A percentile compares a stretch with the other conserved stretches of the same genome.
Evolutionary conservation across 2,888 invertebrate genomes (phyloP).

Genomic region (Tanypteryx hageni): DNA sequence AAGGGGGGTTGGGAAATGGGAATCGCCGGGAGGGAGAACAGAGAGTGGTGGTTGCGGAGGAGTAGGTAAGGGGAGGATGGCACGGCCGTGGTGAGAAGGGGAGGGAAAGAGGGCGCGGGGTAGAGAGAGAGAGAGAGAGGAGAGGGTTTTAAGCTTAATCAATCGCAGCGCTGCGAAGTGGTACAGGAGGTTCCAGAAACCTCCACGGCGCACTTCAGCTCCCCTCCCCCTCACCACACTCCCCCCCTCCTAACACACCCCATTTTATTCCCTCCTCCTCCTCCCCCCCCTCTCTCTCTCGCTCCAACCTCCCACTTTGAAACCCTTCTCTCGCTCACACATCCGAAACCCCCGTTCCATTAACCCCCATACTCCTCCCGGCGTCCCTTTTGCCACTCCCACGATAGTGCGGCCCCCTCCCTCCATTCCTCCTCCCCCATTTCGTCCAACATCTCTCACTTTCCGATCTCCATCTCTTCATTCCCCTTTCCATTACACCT

Average conservation of each 20-base stretch:
- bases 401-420: background rate
- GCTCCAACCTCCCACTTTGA: background rate
- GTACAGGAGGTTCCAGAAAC: slow-evolving; percentile 64
- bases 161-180: slow-evolving; percentile 64
- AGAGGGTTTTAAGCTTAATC: slow-evolving; percentile 63
- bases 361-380: slow-evolving; percentile 2
- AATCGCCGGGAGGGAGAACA: background rate
- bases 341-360: background rate
- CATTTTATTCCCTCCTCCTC: background rate
- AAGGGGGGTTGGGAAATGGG: background rate
- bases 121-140: slow-evolving; percentile 11
- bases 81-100: background rate
- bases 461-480: slow-evolving; percentile 25
- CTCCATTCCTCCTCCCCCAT: background rate
- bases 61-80: background rate
- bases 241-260: background rate
- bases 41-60: background rate
- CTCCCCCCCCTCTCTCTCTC: background rate
- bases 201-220: slow-evolving; percentile 56
- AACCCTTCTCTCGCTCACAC: background rate
- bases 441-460: background rate
- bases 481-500: background rate
- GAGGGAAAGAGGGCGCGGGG: background rate
- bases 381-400: background rate
- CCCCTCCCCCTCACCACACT: background rate